Percentiles rank a stretch among this genome's conserved stretches.
Conservation (phyloP, 53 echinoderm and acorn worm species). For the Echinarachnius parma region DNA sequence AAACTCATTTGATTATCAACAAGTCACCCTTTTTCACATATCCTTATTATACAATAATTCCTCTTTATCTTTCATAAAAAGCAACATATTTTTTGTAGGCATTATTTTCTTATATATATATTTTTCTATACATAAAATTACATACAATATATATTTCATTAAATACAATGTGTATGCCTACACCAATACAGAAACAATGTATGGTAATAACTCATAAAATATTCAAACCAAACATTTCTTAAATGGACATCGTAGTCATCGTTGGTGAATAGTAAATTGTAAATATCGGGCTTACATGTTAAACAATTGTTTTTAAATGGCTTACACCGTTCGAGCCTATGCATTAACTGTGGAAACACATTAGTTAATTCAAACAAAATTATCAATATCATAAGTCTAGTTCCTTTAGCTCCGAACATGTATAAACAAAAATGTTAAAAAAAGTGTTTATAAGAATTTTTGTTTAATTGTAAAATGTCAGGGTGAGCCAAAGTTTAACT, state of each 20-base stretch:
- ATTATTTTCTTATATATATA: conserved; percentile 37
- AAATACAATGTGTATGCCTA: conserved; percentile 38
- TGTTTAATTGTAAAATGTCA: too few relatives aligned
- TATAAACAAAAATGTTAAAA: too few relatives aligned
- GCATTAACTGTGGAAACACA: too few relatives aligned
- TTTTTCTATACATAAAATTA: conserved; percentile 52
- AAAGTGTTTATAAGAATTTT: too few relatives aligned
- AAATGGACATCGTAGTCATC: conserved; percentile 3
- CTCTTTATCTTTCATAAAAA: conserved; percentile 27
- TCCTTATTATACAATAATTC: conserved; percentile 46
- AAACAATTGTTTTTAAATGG: too few relatives aligned
- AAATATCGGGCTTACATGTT: too few relatives aligned
- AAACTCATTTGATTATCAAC: conserved; percentile 8
- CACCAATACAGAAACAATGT: conserved; percentile 14
- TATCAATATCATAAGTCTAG: too few relatives aligned
- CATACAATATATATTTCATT: conserved; percentile 49
- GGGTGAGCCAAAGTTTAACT: too few relatives aligned
- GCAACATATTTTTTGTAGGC: conserved; percentile 31
- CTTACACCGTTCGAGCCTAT: too few relatives aligned
- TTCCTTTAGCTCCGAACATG: too few relatives aligned
- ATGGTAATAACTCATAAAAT: conserved; percentile 32
- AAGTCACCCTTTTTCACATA: conserved; percentile 24
- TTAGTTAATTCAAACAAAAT: too few relatives aligned
- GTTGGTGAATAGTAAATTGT: too few relatives aligned
- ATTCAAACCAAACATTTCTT: conserved; percentile 25